These are phyloP conservation scores for Macrocentrus cingulum DNA, from an alignment of 1,140 invertebrate genomes.

Conservation along the genomic window DNA sequence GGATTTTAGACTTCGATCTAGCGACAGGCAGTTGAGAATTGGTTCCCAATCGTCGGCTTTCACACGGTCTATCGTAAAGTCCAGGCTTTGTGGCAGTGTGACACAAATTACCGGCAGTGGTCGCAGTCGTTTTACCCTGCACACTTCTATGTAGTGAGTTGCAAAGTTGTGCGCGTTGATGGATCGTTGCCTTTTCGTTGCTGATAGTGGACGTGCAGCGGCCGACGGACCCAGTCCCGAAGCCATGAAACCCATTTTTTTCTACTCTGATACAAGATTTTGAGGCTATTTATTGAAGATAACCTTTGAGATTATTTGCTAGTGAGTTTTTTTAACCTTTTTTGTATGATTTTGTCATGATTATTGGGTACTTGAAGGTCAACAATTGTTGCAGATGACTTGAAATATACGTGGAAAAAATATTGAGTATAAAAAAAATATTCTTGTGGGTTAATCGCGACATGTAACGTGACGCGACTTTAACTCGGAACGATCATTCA, in stretches of 20 bases:
- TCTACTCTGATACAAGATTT: slow-evolving; percentile 10
- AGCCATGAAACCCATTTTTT: background rate
- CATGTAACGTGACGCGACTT: slow-evolving; percentile 32
- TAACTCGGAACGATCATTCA: slow-evolving; percentile 1
- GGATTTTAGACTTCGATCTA: slow-evolving; percentile 62
- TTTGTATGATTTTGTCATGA: background rate
- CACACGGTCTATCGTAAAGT: slow-evolving; percentile 69
- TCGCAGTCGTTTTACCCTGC: slow-evolving; percentile 43
- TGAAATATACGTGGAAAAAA: background rate
- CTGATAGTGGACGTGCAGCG: background rate
- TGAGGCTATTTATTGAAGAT: slow-evolving; percentile 9
- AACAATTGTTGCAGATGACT: background rate
- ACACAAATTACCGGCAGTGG: slow-evolving; percentile 53
- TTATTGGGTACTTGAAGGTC: background rate
- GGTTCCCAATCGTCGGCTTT: slow-evolving; percentile 72
- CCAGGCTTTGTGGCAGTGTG: slow-evolving; percentile 54
- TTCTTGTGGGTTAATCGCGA: slow-evolving; percentile 16
- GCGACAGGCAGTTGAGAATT: slow-evolving; percentile 66
- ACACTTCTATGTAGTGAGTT: slow-evolving; percentile 51
- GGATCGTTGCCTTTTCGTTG: slow-evolving; percentile 32
- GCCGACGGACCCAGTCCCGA: background rate
- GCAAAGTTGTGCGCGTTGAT: slow-evolving; percentile 45
- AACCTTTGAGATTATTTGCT: too few species aligned
- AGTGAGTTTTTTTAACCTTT: too few species aligned
- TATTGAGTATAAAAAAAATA: slow-evolving; percentile 21